A percentile compares a stretch with the other conserved stretches of the same genome.
These are phyloP conservation scores for Cephalopholis sonnerati DNA, from an alignment of 2,113 vertebrate genomes.

Conservation along the genomic window DNA sequence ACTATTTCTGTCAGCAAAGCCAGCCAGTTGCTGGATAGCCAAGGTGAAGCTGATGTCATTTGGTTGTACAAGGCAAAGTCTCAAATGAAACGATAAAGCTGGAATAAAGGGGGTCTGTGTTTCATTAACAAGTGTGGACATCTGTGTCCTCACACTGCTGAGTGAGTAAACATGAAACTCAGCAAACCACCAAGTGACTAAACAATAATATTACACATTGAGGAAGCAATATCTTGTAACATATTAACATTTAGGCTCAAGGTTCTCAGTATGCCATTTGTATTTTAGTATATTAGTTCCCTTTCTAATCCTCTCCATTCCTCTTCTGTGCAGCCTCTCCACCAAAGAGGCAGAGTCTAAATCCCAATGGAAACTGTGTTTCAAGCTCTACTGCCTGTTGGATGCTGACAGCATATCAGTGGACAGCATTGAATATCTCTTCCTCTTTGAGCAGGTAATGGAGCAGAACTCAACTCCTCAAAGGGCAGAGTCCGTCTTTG, in stretches of 20 bases:
- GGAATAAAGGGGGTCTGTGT: conserved; percentile 69
- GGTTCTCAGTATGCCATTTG: background rate
- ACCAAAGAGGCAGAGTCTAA: conserved; percentile 85
- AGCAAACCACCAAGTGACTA: conserved; percentile 35
- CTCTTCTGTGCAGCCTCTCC: conserved; percentile 79
- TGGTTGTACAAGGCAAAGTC: conserved; percentile 57
- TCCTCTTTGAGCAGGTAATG: conserved; percentile 95
- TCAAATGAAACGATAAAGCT: conserved; percentile 46
- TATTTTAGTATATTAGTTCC: background rate
- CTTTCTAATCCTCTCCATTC: conserved; percentile 32
- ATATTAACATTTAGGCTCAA: conserved; percentile 40
- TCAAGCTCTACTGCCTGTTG: conserved; percentile 94
- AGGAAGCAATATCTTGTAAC: conserved; percentile 24
- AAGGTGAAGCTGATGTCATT: conserved; percentile 74
- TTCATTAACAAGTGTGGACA: conserved; percentile 6
- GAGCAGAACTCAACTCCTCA: conserved; percentile 23
- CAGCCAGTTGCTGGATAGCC: conserved; percentile 18
- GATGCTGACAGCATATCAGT: conserved; percentile 90
- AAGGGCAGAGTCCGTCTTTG: conserved; percentile 17
- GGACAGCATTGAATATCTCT: conserved; percentile 91
- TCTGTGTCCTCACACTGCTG: conserved; percentile 24
- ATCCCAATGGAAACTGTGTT: conserved; percentile 88
- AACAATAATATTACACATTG: conserved; percentile 23
- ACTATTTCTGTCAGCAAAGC: conserved; percentile 46
- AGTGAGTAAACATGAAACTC: conserved; percentile 56